Conservation (phyloP, 2,113 vertebrate species). For the Calyptomena viridis region DNA sequence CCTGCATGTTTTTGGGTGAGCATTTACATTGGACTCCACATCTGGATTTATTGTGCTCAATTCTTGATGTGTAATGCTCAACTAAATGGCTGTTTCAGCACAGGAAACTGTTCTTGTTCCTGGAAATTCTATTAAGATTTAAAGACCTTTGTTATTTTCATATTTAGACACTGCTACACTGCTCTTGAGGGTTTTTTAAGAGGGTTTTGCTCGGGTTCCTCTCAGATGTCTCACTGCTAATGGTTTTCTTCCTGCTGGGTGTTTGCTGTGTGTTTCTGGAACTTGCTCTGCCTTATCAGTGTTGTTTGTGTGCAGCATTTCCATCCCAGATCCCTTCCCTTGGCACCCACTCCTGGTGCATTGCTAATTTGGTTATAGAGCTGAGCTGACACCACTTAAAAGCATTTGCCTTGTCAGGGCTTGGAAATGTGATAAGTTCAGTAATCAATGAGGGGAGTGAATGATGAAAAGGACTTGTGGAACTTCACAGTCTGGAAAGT, state of each 20-base stretch:
- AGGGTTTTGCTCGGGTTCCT: background rate
- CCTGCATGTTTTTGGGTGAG: background rate
- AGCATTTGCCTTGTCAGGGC: conserved; percentile 16
- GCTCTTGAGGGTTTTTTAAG: background rate
- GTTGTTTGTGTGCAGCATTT: conserved; percentile 1
- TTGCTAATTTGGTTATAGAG: background rate
- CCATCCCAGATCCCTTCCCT: background rate
- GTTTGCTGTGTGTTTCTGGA: background rate
- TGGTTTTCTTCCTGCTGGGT: background rate
- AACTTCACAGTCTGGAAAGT: background rate
- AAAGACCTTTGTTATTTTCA: background rate
- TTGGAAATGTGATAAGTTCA: background rate
- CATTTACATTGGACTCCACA: background rate
- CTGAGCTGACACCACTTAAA: conserved; percentile 14
- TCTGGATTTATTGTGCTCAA: background rate
- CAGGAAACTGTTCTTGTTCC: background rate
- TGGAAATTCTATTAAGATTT: background rate
- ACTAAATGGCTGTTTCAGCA: background rate
- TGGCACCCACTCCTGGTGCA: background rate
- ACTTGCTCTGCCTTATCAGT: background rate
- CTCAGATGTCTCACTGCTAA: background rate
- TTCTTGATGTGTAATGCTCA: background rate
- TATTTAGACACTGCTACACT: background rate
- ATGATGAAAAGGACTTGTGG: background rate
- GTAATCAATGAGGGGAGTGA: conserved; percentile 3